A percentile compares a stretch with the other conserved stretches of the same genome.
Evolutionary conservation across 2,113 vertebrate species (phyloP).

Genomic region (Nothobranchius furzeri): DNA sequence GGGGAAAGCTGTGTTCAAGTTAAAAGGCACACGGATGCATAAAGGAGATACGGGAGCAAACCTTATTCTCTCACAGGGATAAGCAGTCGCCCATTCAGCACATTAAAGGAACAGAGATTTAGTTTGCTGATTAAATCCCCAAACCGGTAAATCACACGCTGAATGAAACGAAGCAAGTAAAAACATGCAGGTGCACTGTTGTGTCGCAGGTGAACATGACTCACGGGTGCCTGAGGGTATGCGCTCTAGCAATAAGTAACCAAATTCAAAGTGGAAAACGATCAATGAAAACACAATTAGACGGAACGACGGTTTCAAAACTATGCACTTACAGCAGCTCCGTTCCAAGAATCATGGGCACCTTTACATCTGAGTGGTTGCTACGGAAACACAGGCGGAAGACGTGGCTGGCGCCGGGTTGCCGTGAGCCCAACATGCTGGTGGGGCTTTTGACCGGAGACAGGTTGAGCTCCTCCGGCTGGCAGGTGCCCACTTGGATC

Average conservation of each 20-base stretch:
- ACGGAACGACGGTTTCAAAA: background rate
- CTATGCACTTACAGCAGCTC: constrained; percentile 86
- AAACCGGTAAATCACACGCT: background rate
- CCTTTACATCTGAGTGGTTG: constrained; percentile 87
- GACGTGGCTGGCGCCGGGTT: constrained; percentile 79
- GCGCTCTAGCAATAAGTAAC: background rate
- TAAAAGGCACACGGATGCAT: constrained; percentile 18
- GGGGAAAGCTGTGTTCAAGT: constrained; percentile 9
- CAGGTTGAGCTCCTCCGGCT: constrained; percentile 76
- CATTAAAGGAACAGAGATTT: background rate
- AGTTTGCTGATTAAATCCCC: background rate
- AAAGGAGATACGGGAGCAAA: constrained; percentile 13
- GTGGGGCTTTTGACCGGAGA: constrained; percentile 81
- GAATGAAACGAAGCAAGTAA: background rate
- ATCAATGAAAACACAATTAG: background rate
- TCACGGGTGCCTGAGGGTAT: background rate
- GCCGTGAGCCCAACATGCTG: constrained; percentile 82
- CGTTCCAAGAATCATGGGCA: constrained; percentile 86
- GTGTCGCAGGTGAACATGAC: background rate
- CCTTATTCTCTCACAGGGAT: background rate
- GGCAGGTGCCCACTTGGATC: constrained; percentile 84
- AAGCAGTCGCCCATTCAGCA: background rate
- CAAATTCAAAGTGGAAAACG: constrained; percentile 14
- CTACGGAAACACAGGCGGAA: constrained; percentile 85
- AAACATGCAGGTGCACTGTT: background rate